Conservation (phyloP, 2,888 invertebrate species). For the Silvanus unidentatus region DNA sequence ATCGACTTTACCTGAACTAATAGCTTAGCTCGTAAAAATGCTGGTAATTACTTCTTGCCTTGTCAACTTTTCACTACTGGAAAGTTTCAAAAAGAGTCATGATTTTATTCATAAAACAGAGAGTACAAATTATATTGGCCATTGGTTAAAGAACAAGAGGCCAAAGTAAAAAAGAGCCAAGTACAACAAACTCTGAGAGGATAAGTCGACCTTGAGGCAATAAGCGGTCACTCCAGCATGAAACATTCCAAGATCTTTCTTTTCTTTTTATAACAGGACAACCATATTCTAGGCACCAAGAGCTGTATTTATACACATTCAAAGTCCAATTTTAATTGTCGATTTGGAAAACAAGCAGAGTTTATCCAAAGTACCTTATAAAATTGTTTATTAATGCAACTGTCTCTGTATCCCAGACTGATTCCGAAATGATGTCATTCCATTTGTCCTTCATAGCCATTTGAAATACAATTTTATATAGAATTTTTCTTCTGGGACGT, state of each 20-base stretch:
- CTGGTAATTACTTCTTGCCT: no score
- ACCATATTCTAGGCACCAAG: constrained; percentile 3
- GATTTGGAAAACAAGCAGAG: no score
- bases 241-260: constrained; percentile 16
- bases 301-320: neutral
- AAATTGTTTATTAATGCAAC: neutral
- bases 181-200: constrained; percentile 17
- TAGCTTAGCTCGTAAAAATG: no score
- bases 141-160: no score
- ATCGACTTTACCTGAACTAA: no score
- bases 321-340: no score
- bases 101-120: no score
- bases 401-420: neutral
- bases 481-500: no score
- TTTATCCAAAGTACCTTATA: no score
- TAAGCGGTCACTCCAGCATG: constrained; percentile 18
- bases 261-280: constrained; percentile 13
- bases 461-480: neutral
- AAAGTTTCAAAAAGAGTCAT: no score
- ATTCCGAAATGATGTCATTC: neutral
- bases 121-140: no score
- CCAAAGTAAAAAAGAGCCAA: constrained; percentile 5
- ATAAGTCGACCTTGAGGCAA: constrained; percentile 19
- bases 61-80: no score
- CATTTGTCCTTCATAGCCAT: constrained; percentile 1